Base-by-base conservation (phyloP, 2,797 vertebrate genomes). In the Fundulus diaphanus region DNA sequence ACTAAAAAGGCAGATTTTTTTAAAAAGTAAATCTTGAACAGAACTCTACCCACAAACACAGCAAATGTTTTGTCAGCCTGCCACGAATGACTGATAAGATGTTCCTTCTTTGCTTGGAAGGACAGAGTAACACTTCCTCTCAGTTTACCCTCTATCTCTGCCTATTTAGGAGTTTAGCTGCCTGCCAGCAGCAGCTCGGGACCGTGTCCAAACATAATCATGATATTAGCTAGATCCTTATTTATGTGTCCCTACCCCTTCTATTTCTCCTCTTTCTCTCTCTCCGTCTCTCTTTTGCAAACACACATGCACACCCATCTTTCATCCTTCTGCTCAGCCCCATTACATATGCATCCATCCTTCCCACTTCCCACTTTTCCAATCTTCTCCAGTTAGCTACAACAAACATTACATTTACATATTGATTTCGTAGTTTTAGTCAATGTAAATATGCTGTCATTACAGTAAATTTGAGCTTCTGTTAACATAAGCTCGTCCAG, bases 371-470 rank as follows among this genome's bases (percentile, higher is more conserved):
- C 91, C 95, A 94, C 92, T 93, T 95, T 95, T 95, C 94, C 95
- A 96, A 96, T 97, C 95, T 96, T 96, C 96, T 94, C 94, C 94
- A 96, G 94, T 98, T 98, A 99, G 97, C 97, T 98, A 98, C 97
- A 98, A 99, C 98, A 99, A 99, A 99, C 98, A 99, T 98, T 99
- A 97, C 97, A 99, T 99, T 99, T 99, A 98, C 98, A 99, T 99
- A 98, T 97, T 96, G 97, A 99, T 98, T 98, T 97, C 97, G 95
- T 96, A 97, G 97, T 99, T 99, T 99, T 97, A 99, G 97, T 99
- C 97, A 99, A 97, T 99, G 98, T 99, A 99, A 99, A 99, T 99
- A 99, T 97, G 97, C 97, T 96, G 97, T 99, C 98, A 99, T 99
- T 98, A 98, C 96, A 97, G 97, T 99, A 98, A 98, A 99, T 99